A percentile compares a stretch with the other conserved stretches of the same genome.
phyloP scores from a whole-genome alignment of 92 coral and sea anemone species.

The Blastomussa wellsi region DNA sequence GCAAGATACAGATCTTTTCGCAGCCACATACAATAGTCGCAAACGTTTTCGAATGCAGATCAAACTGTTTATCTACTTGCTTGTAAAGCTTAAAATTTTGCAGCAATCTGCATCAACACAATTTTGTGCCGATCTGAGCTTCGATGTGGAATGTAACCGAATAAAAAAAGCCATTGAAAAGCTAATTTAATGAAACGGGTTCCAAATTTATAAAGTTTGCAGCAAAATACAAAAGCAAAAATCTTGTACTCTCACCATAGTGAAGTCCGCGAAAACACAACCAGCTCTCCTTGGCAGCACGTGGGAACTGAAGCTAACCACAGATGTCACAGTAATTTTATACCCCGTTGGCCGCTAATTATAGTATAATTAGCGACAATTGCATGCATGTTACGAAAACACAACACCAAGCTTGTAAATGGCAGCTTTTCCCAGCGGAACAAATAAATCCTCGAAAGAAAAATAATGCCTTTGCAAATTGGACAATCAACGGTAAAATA shows the following conservation, averaged over 20 bases:
- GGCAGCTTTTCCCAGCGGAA: conserved; percentile 38
- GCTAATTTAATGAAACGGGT: neutral
- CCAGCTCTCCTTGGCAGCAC: neutral
- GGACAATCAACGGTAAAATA: conserved; percentile 14
- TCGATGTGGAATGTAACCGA: neutral
- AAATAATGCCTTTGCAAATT: neutral
- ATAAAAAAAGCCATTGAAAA: neutral
- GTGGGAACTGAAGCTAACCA: conserved; percentile 31
- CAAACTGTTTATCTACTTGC: neutral
- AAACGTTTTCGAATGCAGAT: neutral
- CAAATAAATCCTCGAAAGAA: neutral
- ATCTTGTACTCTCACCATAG: conserved; percentile 13
- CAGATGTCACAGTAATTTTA: conserved; percentile 9
- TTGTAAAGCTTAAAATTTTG: neutral
- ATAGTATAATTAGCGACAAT: conserved; percentile 27
- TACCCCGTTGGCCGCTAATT: conserved; percentile 18
- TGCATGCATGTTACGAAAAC: conserved; percentile 15
- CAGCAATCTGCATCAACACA: neutral
- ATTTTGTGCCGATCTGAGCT: neutral
- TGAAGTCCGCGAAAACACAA: neutral
- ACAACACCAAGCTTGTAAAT: neutral
- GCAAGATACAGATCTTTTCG: neutral
- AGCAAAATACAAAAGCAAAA: neutral
- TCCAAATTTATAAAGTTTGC: neutral
- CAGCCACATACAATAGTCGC: neutral